Conservation (phyloP, 1,140 invertebrate species). For the Apis dorsata region DNA sequence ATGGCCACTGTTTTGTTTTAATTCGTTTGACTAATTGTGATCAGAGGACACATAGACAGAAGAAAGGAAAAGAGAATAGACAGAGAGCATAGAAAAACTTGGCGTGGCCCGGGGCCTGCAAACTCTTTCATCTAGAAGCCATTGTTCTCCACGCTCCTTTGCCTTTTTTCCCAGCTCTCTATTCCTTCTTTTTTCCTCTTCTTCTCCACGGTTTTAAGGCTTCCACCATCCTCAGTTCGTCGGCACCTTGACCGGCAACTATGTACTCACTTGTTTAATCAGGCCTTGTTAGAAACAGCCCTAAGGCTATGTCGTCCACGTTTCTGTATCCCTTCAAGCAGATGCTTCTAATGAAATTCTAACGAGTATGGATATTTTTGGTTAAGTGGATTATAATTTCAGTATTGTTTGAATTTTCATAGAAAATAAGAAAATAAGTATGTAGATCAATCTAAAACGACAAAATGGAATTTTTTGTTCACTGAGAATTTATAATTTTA, state of each 20-base stretch:
- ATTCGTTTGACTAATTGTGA: slow-evolving; percentile 58
- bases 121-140: slow-evolving; percentile 58
- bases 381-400: slow-evolving; percentile 43
- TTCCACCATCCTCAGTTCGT: slow-evolving; percentile 17
- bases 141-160: slow-evolving; percentile 50
- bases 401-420: slow-evolving; percentile 1
- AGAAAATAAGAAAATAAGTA: no score
- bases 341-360: slow-evolving; percentile 57
- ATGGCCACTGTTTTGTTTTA: slow-evolving; percentile 54
- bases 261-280: slow-evolving; percentile 61
- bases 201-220: slow-evolving; percentile 4
- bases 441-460: background rate
- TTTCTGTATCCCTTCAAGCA: background rate
- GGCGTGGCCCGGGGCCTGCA: slow-evolving; percentile 44
- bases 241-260: slow-evolving; percentile 51
- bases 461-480: background rate
- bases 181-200: background rate
- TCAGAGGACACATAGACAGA: background rate
- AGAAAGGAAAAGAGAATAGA: slow-evolving; percentile 12
- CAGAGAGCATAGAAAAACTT: slow-evolving; percentile 37
- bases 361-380: slow-evolving; percentile 45
- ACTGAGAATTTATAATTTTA: no score
- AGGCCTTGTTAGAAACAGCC: slow-evolving; percentile 55
- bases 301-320: background rate
- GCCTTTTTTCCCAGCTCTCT: background rate